Evolutionary conservation across 2,797 vertebrate genomes (phyloP).

Genomic region (Cichlasoma orientale): DNA sequence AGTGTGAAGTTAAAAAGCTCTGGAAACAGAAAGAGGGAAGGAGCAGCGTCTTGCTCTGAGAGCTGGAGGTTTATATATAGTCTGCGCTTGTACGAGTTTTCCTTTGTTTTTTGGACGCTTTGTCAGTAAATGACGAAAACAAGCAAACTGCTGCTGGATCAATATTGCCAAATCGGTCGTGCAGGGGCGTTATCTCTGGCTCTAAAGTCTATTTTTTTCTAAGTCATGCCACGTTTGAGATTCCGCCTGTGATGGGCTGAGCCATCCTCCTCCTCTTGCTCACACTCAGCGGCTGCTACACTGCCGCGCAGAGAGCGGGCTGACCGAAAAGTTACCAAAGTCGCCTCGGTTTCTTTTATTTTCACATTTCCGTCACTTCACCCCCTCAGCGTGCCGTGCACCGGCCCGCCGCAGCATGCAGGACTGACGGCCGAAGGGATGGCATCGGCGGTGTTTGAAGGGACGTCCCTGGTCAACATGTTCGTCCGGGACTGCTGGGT

Average conservation of each 20-base stretch:
- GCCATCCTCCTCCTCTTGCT: conserved; percentile 24
- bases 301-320: conserved; percentile 30
- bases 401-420: conserved; percentile 66
- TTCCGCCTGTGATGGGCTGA: conserved; percentile 57
- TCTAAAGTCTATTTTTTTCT: conserved; percentile 31
- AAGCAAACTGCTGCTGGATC: not conserved
- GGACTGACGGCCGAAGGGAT: conserved; percentile 77
- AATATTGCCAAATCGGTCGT: not conserved
- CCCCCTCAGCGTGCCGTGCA: not conserved
- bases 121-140: not conserved
- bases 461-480: conserved; percentile 98
- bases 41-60: not conserved
- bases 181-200: conserved; percentile 35
- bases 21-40: conserved; percentile 2
- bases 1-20: conserved; percentile 34
- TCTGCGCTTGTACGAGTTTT: not conserved
- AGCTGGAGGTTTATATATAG: not conserved
- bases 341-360: not conserved
- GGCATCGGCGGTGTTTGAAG: conserved; percentile 97
- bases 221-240: conserved; percentile 68
- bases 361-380: not conserved
- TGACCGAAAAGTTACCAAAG: conserved; percentile 48
- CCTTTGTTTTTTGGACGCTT: no score
- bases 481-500: conserved; percentile 98
- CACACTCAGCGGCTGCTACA: conserved; percentile 15